A percentile compares a stretch with the other conserved stretches of the same genome.
Conservation (phyloP, 2,797 vertebrate species). For the Selene dorsalis region DNA sequence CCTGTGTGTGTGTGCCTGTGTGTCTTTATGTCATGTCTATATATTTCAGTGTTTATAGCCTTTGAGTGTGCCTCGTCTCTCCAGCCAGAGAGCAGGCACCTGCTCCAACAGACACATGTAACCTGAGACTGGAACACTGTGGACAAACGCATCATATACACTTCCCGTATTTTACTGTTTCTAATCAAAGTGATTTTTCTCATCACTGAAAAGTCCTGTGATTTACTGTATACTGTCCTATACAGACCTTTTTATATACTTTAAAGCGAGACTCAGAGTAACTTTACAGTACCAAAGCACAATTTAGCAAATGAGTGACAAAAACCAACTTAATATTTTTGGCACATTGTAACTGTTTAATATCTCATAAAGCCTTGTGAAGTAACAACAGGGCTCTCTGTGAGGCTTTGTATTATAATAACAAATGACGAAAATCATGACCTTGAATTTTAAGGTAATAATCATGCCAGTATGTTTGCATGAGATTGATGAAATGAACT, state of each 20-base stretch:
- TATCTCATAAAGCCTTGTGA: conserved; percentile 13
- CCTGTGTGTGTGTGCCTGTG: conserved; percentile 32
- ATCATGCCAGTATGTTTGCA: conserved; percentile 31
- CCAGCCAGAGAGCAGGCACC: conserved; percentile 51
- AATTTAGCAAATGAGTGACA: not conserved
- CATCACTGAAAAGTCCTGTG: conserved; percentile 51
- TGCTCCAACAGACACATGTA: conserved; percentile 53
- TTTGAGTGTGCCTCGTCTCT: conserved; percentile 41
- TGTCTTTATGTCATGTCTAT: conserved; percentile 64
- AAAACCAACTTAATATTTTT: not conserved
- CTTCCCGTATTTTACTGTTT: conserved; percentile 26
- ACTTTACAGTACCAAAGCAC: conserved; percentile 27
- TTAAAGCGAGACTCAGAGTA: not conserved
- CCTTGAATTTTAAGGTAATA: conserved; percentile 23
- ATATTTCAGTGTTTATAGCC: conserved; percentile 65
- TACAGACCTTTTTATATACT: conserved; percentile 2
- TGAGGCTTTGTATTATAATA: conserved; percentile 23
- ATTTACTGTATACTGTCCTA: conserved; percentile 31
- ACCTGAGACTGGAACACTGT: conserved; percentile 53
- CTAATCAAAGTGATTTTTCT: conserved; percentile 33
- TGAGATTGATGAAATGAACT: conserved; percentile 26
- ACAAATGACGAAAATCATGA: conserved; percentile 19
- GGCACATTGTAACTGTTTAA: conserved; percentile 32
- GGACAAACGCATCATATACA: conserved; percentile 19
- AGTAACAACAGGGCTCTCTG: conserved; percentile 5